phyloP scores from a whole-genome alignment of 2,797 vertebrate genomes.

The Euthynnus affinis region DNA sequence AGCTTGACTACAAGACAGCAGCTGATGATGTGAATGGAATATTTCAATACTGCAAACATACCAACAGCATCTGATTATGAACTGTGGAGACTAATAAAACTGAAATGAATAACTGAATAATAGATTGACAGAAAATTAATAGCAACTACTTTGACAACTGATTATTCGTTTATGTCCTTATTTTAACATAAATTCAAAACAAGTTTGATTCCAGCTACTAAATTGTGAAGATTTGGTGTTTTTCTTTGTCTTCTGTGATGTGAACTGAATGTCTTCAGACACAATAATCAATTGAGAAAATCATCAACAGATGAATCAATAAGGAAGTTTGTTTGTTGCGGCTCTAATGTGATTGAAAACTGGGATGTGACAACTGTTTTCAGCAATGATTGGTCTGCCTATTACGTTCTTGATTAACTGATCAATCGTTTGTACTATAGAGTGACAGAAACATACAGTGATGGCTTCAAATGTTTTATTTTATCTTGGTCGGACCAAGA shows the following conservation, averaged over 20 bases:
- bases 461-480: too few relatives aligned
- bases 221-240: too few relatives aligned
- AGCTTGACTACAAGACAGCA: not conserved
- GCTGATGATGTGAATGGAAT: not conserved
- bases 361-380: not conserved
- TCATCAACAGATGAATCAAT: not conserved
- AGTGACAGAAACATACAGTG: not conserved
- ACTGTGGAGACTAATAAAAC: not conserved
- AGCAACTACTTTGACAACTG: too few relatives aligned
- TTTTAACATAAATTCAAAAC: too few relatives aligned
- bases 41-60: not conserved
- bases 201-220: too few relatives aligned
- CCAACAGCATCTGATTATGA: not conserved
- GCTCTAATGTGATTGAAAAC: not conserved
- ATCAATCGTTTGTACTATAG: not conserved
- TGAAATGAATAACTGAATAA: not conserved
- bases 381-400: not conserved
- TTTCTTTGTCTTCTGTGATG: too few relatives aligned
- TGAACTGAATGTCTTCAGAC: too few relatives aligned
- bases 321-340: too few relatives aligned
- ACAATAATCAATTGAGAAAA: too few relatives aligned
- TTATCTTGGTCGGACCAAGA: too few relatives aligned
- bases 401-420: not conserved
- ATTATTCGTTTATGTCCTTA: too few relatives aligned
- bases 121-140: not conserved